Evolutionary conservation across 2,888 invertebrate species (phyloP).

Genomic region (Volucella zonaria): DNA sequence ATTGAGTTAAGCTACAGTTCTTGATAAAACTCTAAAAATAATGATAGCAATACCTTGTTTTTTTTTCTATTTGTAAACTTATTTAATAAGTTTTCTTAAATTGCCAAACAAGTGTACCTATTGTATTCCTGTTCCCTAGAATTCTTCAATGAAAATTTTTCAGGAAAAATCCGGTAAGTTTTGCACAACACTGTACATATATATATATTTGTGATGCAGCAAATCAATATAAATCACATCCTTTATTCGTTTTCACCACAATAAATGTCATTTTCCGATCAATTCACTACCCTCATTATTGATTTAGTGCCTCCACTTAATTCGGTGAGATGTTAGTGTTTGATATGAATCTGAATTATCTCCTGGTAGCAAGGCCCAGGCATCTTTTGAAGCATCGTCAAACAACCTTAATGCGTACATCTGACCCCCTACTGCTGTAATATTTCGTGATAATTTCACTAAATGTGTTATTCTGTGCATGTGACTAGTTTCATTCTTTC

Average conservation of each 20-base stretch:
- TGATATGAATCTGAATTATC: conserved; percentile 19
- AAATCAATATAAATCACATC: conserved; percentile 17
- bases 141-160: no score
- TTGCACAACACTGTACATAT: no score
- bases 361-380: not conserved
- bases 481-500: conserved; percentile 46
- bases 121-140: no score
- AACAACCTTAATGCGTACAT: conserved; percentile 23
- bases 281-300: conserved; percentile 43
- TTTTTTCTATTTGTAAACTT: no score
- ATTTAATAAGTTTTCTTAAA: no score
- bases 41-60: no score
- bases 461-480: conserved; percentile 70
- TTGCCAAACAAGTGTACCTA: no score
- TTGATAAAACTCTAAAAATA: no score
- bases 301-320: conserved; percentile 55
- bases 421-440: conserved; percentile 57
- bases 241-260: conserved; percentile 38
- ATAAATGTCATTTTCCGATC: conserved; percentile 38
- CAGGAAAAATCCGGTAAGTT: no score
- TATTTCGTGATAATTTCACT: conserved; percentile 28
- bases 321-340: conserved; percentile 12
- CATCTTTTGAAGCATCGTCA: conserved; percentile 19
- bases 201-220: not conserved
- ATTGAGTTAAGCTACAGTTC: no score